Evolutionary conservation across 1,140 invertebrate species (phyloP), one percentile per base, ranked within the genome.

Genomic region (Nixonia krombeini): DNA sequence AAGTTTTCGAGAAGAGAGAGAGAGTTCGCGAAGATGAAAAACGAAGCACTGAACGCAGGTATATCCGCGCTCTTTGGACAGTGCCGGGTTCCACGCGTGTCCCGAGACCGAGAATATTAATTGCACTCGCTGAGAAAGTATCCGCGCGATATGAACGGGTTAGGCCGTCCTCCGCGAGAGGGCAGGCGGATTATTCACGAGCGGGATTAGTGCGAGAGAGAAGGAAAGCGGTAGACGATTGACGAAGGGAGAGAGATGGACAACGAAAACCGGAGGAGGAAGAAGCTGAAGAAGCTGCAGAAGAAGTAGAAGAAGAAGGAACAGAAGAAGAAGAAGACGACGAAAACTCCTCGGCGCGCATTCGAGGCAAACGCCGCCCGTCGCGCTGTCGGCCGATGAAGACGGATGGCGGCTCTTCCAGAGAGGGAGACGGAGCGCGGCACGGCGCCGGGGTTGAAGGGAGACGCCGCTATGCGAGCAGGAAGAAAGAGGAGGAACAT

Each of bases 351-450:
- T 81, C 79, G 80, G 81, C 77, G 82, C 83, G 81, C 79, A 81
- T 84, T 85, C 81, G 84, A 85, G 80, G 83, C 83, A 85, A 85
- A 85, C 80, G 82, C 84, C 83, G 83, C 83, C 84, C 84, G 84
- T 85, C 79, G 84, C 70, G 84, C 84, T 85, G 84, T 85, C 84
- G 83, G 74, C 84, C 84, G 84, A 85, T 85, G 84, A 85, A 85
- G 84, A 85, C 79, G 82, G 78, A 85, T 85, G 80, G 82, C 78
- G 83, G 76, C 76, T 81, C 75, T 78, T 68, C 73, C 62, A 62
- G 70, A 73, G 69, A 57, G 58, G 74, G 68, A 76, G 57, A 33
- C 64, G 72, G 66, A 51, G 17, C 37, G 41, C 50, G 23, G 21
- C 51, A 49, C 40, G 35, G 23, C 21, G 41, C 64, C 18, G 45